Evolutionary conservation across 2,797 vertebrate genomes (phyloP), one percentile per base, ranked within the genome.

Genomic region (Tadarida brasiliensis): DNA sequence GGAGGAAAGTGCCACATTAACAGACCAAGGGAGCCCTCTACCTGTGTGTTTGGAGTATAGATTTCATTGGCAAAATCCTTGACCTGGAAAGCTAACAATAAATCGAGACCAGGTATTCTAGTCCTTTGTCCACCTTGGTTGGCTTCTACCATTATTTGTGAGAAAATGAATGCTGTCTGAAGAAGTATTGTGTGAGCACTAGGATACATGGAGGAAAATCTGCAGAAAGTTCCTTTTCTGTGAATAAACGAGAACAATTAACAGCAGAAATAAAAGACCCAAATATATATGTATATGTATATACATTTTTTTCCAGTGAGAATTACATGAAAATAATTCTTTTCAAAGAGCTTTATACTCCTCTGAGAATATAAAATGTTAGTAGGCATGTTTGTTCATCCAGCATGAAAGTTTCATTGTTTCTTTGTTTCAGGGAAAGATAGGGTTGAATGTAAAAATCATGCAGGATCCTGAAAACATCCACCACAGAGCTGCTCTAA

Each of bases 371-470:
- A 47, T 74, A 80, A 90, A 86, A 93, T 93, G 74, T 93, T 91
- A 90, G 91, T 74, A 76, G 96, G 90, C 77, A 77, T 74, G 93
- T 96, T 82, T 88, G 74, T 93, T 95, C 90, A 77, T 92, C 57
- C 44, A 2, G 70, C 68, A 61, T 93, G 3, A 98, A 97, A 88
- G 95, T 98, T 96, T 94, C 92, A 94, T 92, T 94, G 90, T 83
- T 67, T 98, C 94, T 98, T 8, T 95, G 94, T 98, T 98, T 87
- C 98, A 99, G 99, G 98, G 97, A 90, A 99, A 99, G 97, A 86
- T 98, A 94, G 98, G 98, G 33, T 95, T 98, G 97, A 97, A 97
- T 70, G 95, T 98, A 96, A 99, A 98, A 96, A 96, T 99, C 89
- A 88, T 99, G 82, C 97, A 94, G 96, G 98, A 99, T 88, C 98